phyloP scores from a whole-genome alignment of 2,797 vertebrate species.

The Pagetopsis macropterus region DNA sequence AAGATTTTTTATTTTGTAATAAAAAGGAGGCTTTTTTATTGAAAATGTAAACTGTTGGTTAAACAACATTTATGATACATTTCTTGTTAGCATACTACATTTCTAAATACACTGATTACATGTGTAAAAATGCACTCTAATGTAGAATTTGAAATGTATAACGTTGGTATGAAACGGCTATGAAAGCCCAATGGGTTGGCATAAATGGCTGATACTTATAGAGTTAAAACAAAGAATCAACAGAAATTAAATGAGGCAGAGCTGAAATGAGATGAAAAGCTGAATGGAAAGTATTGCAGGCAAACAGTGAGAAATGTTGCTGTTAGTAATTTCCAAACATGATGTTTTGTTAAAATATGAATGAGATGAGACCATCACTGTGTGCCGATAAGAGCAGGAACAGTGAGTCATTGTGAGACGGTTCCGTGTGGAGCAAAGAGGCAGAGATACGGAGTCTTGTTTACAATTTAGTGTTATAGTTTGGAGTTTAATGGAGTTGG shows the following conservation, averaged over 20 bases:
- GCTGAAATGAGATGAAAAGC: constrained; percentile 36
- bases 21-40: no score
- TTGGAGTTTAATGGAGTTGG: no score
- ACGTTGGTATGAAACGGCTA: constrained; percentile 35
- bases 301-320: constrained; percentile 6
- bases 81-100: no score
- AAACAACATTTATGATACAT: no score
- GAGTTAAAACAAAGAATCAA: constrained; percentile 11
- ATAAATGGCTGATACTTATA: constrained; percentile 19
- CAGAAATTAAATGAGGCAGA: constrained; percentile 17
- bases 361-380: constrained; percentile 28
- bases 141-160: no score
- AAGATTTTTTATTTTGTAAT: no score
- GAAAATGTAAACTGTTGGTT: no score
- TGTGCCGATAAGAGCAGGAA: constrained; percentile 10
- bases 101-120: no score
- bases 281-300: constrained; percentile 20
- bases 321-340: constrained; percentile 41
- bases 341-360: constrained; percentile 45
- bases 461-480: background rate
- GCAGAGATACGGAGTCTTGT: background rate
- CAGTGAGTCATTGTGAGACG: constrained; percentile 29
- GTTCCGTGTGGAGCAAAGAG: background rate
- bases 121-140: no score
- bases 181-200: background rate